Conservation (phyloP, 2,113 vertebrate species). For the Malaclemys terrapin region DNA sequence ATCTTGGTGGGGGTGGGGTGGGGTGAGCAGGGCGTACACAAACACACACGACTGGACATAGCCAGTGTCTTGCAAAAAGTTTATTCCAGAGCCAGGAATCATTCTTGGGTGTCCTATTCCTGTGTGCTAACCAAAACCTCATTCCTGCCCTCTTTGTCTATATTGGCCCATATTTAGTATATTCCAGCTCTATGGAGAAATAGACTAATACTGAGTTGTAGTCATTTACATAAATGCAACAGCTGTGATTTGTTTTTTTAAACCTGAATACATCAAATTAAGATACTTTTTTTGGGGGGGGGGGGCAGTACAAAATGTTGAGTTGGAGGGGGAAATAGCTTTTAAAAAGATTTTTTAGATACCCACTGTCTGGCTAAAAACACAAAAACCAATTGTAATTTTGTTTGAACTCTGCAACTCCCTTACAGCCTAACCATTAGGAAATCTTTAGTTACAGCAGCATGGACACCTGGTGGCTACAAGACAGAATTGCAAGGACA, state of each 20-base stretch:
- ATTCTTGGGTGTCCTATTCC: background rate
- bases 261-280: background rate
- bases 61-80: background rate
- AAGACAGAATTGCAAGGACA: background rate
- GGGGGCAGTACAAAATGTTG: background rate
- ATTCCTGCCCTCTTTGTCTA: background rate
- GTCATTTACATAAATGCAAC: background rate
- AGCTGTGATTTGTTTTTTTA: background rate
- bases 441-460: background rate
- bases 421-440: background rate
- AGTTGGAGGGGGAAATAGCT: background rate
- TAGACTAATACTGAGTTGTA: background rate
- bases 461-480: background rate
- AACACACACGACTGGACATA: background rate
- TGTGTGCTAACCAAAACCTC: background rate
- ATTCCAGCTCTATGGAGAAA: background rate
- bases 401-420: background rate
- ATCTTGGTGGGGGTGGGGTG: too few species aligned
- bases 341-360: background rate
- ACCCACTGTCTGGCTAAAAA: background rate
- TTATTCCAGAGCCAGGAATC: background rate
- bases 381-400: background rate
- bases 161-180: background rate
- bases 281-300: background rate
- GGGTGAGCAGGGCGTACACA: too few species aligned